Evolutionary conservation across 2,797 vertebrate genomes (phyloP).

Genomic region (Lerista edwardsae): DNA sequence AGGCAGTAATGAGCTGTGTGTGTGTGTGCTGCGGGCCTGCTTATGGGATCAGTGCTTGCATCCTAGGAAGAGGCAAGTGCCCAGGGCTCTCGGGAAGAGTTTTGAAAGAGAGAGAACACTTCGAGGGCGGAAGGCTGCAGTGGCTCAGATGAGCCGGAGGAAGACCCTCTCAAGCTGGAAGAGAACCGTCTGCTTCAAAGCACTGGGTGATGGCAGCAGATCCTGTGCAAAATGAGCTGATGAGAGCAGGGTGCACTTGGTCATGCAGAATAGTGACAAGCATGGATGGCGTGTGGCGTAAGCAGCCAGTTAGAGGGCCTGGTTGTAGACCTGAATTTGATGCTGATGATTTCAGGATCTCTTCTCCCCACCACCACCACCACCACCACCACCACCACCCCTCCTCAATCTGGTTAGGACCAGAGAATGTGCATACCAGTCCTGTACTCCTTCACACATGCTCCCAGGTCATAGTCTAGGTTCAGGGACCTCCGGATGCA

Average conservation of each 20-base stretch:
- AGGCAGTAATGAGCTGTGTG: neutral
- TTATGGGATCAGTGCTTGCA: neutral
- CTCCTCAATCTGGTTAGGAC: neutral
- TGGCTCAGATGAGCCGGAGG: neutral
- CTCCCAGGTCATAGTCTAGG: neutral
- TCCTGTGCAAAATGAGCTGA: neutral
- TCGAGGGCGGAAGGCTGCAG: neutral
- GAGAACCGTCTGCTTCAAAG: no score
- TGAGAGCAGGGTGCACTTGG: neutral
- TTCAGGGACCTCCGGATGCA: neutral
- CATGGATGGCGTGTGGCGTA: fast-evolving
- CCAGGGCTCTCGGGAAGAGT: neutral
- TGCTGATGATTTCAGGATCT: neutral
- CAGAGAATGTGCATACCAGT: neutral
- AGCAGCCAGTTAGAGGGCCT: no score
- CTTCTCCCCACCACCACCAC: no score
- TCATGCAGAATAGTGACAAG: neutral
- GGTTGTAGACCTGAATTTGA: neutral
- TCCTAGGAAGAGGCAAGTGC: neutral
- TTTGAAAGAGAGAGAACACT: neutral
- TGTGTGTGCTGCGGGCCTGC: neutral
- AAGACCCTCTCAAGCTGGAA: neutral
- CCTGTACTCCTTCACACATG: no score
- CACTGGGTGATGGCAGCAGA: neutral
- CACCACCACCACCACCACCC: no score